Percentiles rank a stretch among this genome's conserved stretches.
Evolutionary conservation across 1,140 invertebrate genomes (phyloP).

Genomic region (Zaprionus inermis): DNA sequence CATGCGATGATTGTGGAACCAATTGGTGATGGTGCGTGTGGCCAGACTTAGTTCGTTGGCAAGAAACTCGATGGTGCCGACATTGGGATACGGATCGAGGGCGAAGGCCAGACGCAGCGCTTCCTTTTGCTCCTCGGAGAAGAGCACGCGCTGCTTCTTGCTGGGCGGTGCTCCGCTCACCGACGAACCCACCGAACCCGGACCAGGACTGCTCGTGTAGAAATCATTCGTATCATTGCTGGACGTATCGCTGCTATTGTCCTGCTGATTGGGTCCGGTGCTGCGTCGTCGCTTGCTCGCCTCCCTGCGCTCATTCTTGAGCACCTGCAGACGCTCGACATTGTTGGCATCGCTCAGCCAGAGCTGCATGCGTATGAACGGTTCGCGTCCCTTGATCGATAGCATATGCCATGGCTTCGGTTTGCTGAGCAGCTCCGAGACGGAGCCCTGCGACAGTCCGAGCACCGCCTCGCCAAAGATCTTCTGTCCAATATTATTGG

Average conservation of each 20-base stretch:
- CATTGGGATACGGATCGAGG: constrained; percentile 97
- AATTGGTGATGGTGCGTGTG: constrained; percentile 98
- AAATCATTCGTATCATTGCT: constrained; percentile 95
- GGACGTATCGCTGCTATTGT: constrained; percentile 93
- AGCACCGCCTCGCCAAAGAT: constrained; percentile 98
- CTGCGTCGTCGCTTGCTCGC: constrained; percentile 94
- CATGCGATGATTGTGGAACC: constrained; percentile 99
- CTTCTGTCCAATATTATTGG: constrained; percentile 99
- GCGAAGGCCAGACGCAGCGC: constrained; percentile 96
- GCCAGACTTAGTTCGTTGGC: constrained; percentile 96
- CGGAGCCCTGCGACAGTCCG: constrained; percentile 97
- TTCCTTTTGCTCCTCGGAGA: constrained; percentile 99
- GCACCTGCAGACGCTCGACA: constrained; percentile 92
- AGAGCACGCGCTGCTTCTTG: constrained; percentile 96
- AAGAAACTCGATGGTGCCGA: constrained; percentile 97
- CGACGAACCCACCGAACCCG: constrained; percentile 85
- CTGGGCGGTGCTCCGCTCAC: constrained; percentile 88
- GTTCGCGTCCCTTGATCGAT: constrained; percentile 98
- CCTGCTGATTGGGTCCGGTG: constrained; percentile 90
- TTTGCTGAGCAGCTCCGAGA: constrained; percentile 98
- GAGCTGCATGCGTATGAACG: constrained; percentile 98
- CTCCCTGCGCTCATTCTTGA: constrained; percentile 95
- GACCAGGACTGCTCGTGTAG: constrained; percentile 92
- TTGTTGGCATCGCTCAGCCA: constrained; percentile 98
- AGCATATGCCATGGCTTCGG: constrained; percentile 99